Percentiles rank a stretch among this genome's conserved stretches.
phyloP scores from a whole-genome alignment of 1,140 invertebrate species.

The Diachasma alloeum region DNA sequence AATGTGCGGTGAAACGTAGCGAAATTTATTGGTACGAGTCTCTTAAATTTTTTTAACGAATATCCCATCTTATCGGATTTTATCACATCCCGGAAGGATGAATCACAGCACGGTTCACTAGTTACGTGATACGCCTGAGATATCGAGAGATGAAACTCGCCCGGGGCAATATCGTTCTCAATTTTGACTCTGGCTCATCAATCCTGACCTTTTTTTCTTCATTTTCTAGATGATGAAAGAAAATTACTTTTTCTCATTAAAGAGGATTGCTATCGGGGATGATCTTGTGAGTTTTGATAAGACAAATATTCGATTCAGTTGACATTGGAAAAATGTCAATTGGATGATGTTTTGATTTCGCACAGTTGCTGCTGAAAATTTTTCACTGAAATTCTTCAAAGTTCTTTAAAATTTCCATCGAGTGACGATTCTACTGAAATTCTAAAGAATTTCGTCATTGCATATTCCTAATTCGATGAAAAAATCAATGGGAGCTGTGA shows the following conservation, averaged over 20 bases:
- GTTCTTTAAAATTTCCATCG: too few species aligned
- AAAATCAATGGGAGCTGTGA: too few species aligned
- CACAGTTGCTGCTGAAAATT: too few species aligned
- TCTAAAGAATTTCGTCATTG: too few species aligned
- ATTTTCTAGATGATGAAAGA: not conserved
- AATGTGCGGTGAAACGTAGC: not conserved
- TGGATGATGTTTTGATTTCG: too few species aligned
- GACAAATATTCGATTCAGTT: not conserved
- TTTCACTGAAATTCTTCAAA: too few species aligned
- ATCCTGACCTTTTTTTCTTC: not conserved
- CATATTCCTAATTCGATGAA: too few species aligned
- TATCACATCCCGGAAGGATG: not conserved
- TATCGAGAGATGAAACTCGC: not conserved
- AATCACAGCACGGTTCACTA: not conserved
- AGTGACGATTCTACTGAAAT: too few species aligned
- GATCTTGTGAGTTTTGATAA: not conserved
- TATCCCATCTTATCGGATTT: not conserved
- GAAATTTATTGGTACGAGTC: not conserved
- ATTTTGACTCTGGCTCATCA: not conserved
- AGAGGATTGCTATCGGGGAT: not conserved
- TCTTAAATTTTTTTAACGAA: constrained; percentile 3
- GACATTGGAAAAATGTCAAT: too few species aligned
- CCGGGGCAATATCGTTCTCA: not conserved
- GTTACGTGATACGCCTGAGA: constrained; percentile 4
- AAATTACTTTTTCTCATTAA: not conserved